Conservation (phyloP, 2,797 vertebrate genomes). For the Sarcoramphus papa region DNA sequence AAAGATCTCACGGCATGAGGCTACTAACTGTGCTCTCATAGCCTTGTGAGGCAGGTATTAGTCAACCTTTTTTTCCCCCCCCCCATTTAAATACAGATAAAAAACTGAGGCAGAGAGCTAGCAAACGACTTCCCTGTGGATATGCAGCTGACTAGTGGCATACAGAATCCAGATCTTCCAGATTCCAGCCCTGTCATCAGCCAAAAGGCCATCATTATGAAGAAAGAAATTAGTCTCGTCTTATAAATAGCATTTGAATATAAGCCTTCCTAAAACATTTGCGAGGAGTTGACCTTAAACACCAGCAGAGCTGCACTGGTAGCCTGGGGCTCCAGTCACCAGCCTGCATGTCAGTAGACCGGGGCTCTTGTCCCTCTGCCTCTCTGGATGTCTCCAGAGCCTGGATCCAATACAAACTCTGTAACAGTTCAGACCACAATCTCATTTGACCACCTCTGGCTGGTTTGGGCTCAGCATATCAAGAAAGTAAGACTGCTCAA, state of each 20-base stretch:
- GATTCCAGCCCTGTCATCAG: constrained; percentile 50
- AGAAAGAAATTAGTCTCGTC: constrained; percentile 49
- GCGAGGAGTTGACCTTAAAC: constrained; percentile 50
- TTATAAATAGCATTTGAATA: constrained; percentile 58
- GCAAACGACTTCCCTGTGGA: constrained; percentile 20
- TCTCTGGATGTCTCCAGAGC: not conserved
- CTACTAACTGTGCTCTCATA: not conserved
- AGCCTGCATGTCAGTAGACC: not conserved
- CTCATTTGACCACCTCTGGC: not conserved
- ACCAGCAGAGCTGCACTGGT: not conserved
- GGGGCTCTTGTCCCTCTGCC: not conserved
- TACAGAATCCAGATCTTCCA: constrained; percentile 53
- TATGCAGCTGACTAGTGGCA: constrained; percentile 3
- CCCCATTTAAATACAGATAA: constrained; percentile 3
- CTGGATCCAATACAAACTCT: not conserved
- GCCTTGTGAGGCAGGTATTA: constrained; percentile 2
- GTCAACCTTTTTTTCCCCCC: not conserved
- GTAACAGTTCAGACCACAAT: not conserved
- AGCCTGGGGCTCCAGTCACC: not conserved
- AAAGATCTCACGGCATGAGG: not conserved
- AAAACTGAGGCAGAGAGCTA: constrained; percentile 19
- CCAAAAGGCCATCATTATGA: constrained; percentile 34
- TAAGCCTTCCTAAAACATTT: constrained; percentile 19
- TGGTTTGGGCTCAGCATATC: not conserved
- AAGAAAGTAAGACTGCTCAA: not conserved